Percentiles rank a stretch among this genome's conserved stretches.
Conservation (phyloP, 2,113 vertebrate species). For the Atlantisia rogersi region DNA sequence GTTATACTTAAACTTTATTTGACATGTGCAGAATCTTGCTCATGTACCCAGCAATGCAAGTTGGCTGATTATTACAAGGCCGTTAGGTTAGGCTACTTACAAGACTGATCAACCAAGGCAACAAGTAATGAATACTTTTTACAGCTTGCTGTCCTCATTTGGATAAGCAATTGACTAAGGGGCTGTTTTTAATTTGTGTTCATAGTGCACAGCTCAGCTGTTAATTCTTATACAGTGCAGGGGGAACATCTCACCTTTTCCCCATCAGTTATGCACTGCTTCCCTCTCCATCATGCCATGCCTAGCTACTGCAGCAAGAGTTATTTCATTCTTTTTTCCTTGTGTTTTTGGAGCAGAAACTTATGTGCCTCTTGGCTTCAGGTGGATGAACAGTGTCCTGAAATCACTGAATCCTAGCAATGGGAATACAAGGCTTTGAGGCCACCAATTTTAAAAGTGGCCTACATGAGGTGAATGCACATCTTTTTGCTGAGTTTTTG, state of each 20-base stretch:
- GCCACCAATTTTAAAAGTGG: not conserved
- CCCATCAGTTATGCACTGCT: conserved; percentile 36
- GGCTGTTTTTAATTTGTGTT: not conserved
- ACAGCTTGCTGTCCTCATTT: conserved; percentile 26
- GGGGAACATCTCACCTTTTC: conserved; percentile 12
- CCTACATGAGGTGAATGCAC: not conserved
- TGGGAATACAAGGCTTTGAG: not conserved
- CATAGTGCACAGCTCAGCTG: not conserved
- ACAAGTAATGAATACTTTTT: conserved; percentile 26
- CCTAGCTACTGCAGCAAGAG: not conserved
- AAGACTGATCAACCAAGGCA: not conserved
- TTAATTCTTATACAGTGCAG: not conserved
- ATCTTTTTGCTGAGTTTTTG: not conserved
- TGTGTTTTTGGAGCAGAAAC: not conserved
- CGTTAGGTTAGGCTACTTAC: not conserved
- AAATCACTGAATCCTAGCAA: conserved; percentile 9
- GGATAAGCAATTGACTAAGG: not conserved
- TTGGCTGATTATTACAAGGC: not conserved
- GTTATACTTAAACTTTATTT: not conserved
- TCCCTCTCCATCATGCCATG: not conserved
- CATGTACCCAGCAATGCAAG: not conserved
- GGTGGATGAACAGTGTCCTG: not conserved
- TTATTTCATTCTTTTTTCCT: not conserved
- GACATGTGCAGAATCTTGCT: not conserved
- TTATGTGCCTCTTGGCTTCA: conserved; percentile 10